Conservation (phyloP, 2,113 vertebrate genomes). For the Vidua macroura region DNA sequence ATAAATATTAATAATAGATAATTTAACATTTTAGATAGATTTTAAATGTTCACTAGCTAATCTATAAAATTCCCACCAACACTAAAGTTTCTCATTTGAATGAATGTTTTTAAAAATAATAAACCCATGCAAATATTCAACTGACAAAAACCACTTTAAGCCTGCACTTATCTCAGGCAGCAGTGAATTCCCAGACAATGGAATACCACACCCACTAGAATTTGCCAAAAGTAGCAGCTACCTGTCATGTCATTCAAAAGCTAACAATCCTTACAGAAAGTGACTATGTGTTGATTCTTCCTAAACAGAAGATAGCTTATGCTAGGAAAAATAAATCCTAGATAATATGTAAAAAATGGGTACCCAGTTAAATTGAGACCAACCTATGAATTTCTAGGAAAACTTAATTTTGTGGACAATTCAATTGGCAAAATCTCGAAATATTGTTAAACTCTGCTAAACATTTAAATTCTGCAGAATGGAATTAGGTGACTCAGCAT, state of each 20-base stretch:
- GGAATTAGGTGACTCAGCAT: neutral
- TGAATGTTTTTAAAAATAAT: neutral
- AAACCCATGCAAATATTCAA: neutral
- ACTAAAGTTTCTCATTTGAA: neutral
- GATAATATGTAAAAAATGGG: neutral
- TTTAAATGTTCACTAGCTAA: neutral
- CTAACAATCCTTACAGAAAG: neutral
- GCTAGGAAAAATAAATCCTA: neutral
- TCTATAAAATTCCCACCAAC: neutral
- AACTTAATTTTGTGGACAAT: neutral
- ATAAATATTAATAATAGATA: neutral
- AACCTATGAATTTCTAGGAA: neutral
- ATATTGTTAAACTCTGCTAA: neutral
- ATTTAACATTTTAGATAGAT: neutral
- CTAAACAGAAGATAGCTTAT: neutral
- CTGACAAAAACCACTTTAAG: neutral
- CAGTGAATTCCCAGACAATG: neutral
- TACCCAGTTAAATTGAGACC: neutral
- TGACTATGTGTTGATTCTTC: neutral
- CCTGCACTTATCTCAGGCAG: neutral
- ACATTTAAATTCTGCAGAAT: neutral
- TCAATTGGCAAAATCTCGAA: neutral
- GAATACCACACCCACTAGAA: neutral
- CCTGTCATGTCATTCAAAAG: neutral
- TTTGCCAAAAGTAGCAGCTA: neutral